Evolutionary conservation across 2,113 vertebrate genomes (phyloP).

Genomic region (Hippopotamus amphibius): DNA sequence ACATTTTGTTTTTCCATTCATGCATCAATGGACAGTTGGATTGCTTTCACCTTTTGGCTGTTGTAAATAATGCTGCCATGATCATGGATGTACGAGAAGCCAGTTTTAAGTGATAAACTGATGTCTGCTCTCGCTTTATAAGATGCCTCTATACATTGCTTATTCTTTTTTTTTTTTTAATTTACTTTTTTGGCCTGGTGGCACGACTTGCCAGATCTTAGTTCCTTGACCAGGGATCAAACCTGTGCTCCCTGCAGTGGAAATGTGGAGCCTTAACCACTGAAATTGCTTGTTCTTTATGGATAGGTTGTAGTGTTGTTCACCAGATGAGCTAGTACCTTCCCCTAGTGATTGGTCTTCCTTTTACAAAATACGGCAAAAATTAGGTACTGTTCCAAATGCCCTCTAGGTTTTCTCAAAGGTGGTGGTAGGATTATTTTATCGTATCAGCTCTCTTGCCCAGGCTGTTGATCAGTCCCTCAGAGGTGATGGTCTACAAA

Average conservation of each 20-base stretch:
- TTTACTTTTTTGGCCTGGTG: neutral
- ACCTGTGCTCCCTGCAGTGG: neutral
- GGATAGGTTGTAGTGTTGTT: neutral
- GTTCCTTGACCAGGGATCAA: neutral
- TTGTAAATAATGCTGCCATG: neutral
- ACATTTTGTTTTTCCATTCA: neutral
- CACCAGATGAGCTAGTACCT: neutral
- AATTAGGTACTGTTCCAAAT: slow-evolving; percentile 4
- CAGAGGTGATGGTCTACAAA: slow-evolving; percentile 23
- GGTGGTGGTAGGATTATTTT: slow-evolving; percentile 36
- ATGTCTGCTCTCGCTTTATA: neutral
- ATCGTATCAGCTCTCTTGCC: neutral
- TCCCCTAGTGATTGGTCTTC: neutral
- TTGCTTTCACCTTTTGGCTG: neutral
- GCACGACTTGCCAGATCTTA: neutral
- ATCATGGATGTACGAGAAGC: neutral
- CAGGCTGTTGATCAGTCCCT: neutral
- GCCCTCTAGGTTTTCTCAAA: slow-evolving; percentile 32
- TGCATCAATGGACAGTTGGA: neutral
- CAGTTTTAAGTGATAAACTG: neutral
- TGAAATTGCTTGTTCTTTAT: neutral
- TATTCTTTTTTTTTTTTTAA: neutral
- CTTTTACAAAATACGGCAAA: slow-evolving; percentile 27
- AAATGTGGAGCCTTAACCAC: neutral
- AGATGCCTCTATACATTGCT: neutral